Evolutionary conservation across 2,888 invertebrate species (phyloP), one percentile per base, ranked within the genome.

Genomic region (Abrostola triplasia): DNA sequence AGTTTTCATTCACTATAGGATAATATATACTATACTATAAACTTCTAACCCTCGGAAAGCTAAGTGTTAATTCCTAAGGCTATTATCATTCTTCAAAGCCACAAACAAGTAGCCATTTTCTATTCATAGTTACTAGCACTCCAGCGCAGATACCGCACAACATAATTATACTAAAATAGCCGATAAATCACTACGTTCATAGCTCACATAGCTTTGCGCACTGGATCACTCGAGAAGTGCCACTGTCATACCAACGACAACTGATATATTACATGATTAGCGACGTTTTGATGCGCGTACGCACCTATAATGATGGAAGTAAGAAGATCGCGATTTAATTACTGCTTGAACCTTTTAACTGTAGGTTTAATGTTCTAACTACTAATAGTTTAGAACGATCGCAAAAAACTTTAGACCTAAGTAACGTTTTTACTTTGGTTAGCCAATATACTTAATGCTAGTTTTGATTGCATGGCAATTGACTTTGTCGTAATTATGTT

Each of bases 231-330:
- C 66, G 59, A 62, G 44, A 67, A 70, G 56, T 74, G 73, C 70
- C 70, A 44, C 66, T 77, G 78, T 75, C 72, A 74, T 37, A 51
- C 36, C 41, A 61, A 64, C 64, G 76, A 68, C 71, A 73, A 70
- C 70, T 74, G 79, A 77, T 73, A 65, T 69, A 76, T 76, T 50
- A 49, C 49, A 50, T 68, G 77, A 74, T 76, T 79, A 76, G 24
- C 48, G 50, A 10, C 53, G 37, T n/a, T 56, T 24, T 51, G 47
- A 56, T 52, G 55, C 41, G 60, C 40, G 13, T 13, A 24, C 44
- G 44, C 44, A 47, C 44, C 44, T 47, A 47, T 47, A 24, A 24
- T 4, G 24, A 24, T 24, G 24, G 4, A 13, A 24, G 9, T 6
- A 12, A 42, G 44, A 5, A 13, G 13, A 24, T 47, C 8, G 44